A percentile compares a stretch with the other conserved stretches of the same genome.
Evolutionary conservation across 2,113 vertebrate species (phyloP).

Genomic region (Pelvicachromis taeniatus): DNA sequence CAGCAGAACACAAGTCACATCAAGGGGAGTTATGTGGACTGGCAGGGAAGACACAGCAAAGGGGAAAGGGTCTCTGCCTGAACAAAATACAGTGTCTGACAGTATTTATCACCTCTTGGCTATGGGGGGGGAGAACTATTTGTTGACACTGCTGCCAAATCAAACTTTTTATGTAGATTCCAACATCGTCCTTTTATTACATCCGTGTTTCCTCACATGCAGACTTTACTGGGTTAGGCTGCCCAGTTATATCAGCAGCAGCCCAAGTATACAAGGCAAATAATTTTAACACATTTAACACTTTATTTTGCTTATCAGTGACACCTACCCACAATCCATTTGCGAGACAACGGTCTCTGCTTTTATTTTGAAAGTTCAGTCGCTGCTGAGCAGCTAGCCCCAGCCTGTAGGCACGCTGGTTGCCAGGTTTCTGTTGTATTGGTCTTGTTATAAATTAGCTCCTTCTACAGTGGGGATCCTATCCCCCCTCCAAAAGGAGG

Average conservation of each 20-base stretch:
- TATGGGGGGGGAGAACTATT: neutral
- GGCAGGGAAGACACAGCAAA: conserved; percentile 2
- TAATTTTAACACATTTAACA: neutral
- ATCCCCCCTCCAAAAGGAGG: neutral
- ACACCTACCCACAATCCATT: neutral
- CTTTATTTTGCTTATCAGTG: neutral
- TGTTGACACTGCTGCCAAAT: neutral
- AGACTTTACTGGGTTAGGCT: neutral
- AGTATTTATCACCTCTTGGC: neutral
- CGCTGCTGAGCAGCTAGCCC: neutral
- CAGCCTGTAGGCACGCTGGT: neutral
- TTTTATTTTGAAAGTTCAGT: neutral
- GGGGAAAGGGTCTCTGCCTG: neutral
- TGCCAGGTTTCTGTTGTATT: neutral
- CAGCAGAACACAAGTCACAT: conserved; percentile 46
- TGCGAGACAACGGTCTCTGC: neutral
- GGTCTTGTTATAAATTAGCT: neutral
- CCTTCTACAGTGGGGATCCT: neutral
- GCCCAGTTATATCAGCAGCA: neutral
- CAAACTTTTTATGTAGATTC: neutral
- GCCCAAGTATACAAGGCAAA: neutral
- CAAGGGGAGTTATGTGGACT: conserved; percentile 5
- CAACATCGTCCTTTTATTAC: neutral
- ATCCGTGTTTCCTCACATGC: neutral
- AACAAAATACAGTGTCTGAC: neutral